Conservation (phyloP, 2,888 invertebrate species). For the Phaonia tiefii region DNA sequence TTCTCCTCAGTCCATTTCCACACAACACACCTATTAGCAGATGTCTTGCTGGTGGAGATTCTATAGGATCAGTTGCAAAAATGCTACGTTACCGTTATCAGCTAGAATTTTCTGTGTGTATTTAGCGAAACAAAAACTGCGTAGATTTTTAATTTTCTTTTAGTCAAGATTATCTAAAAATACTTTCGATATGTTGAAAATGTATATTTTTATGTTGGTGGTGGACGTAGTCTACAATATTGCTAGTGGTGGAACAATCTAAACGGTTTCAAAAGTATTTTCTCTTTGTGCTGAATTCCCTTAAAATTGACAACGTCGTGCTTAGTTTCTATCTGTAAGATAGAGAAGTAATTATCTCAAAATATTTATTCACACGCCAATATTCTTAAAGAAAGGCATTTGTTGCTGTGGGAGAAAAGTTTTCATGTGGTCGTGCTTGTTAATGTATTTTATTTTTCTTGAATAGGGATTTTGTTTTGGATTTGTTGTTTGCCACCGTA, state of each 20-base stretch:
- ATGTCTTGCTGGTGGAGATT: background rate
- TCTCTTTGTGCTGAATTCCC: background rate
- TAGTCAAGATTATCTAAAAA: slow-evolving; percentile 35
- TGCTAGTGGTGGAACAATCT: background rate
- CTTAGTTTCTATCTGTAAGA: background rate
- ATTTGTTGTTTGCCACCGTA: slow-evolving; percentile 19
- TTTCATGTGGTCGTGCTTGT: slow-evolving; percentile 35
- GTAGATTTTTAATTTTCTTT: slow-evolving; percentile 33
- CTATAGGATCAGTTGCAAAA: slow-evolving; percentile 22
- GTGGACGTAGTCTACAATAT: background rate
- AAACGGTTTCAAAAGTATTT: background rate
- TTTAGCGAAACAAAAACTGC: slow-evolving; percentile 47
- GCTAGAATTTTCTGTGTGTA: background rate
- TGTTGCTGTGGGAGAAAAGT: background rate
- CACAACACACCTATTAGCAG: background rate
- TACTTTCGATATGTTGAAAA: slow-evolving; percentile 27
- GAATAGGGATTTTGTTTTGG: slow-evolving; percentile 12
- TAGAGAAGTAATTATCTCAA: slow-evolving; percentile 34
- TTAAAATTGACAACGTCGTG: background rate
- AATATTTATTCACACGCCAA: background rate
- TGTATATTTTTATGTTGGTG: slow-evolving; percentile 33
- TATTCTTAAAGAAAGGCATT: too few relatives aligned
- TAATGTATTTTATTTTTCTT: slow-evolving; percentile 19
- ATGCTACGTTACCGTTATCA: slow-evolving; percentile 24
- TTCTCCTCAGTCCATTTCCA: background rate